Percentiles rank a stretch among this genome's conserved stretches.
Conservation (phyloP, 2,797 vertebrate genomes). For the Parauchenoglanis ngamensis region DNA sequence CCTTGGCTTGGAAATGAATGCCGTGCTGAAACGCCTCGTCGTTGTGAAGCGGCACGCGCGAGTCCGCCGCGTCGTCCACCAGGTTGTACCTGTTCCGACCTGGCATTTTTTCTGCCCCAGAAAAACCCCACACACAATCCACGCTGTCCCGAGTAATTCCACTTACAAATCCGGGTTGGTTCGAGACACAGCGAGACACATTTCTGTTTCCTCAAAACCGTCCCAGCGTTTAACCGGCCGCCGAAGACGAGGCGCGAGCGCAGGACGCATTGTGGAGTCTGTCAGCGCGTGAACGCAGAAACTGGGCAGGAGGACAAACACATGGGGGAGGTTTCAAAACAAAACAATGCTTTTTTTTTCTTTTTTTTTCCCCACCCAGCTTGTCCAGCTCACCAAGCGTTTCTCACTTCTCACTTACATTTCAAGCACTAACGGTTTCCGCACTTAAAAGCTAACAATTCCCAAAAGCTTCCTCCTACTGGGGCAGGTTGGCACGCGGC, state of each 20-base stretch:
- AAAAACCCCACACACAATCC: background rate
- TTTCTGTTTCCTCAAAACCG: background rate
- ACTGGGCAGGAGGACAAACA: background rate
- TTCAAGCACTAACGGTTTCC: background rate
- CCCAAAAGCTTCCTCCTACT: background rate
- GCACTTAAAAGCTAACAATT: background rate
- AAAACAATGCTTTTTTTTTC: background rate
- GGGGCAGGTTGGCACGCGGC: constrained; percentile 48
- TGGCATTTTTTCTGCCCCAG: constrained; percentile 70
- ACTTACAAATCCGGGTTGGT: background rate
- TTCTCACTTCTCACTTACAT: background rate
- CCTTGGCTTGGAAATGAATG: constrained; percentile 91
- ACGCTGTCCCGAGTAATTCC: no score
- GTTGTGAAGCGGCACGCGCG: constrained; percentile 86
- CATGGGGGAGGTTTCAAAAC: background rate
- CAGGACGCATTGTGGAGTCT: constrained; percentile 15
- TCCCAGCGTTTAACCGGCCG: constrained; percentile 7
- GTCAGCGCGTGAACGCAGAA: background rate
- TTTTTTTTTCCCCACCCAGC: background rate
- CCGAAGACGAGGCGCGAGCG: constrained; percentile 20
- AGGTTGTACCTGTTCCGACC: constrained; percentile 89
- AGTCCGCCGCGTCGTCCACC: constrained; percentile 89
- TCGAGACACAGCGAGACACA: background rate
- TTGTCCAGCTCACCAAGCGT: background rate
- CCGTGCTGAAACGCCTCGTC: constrained; percentile 92